A percentile compares a stretch with the other conserved stretches of the same genome.
phyloP scores from a whole-genome alignment of 2,888 invertebrate genomes.

The Parascotia fuliginaria region DNA sequence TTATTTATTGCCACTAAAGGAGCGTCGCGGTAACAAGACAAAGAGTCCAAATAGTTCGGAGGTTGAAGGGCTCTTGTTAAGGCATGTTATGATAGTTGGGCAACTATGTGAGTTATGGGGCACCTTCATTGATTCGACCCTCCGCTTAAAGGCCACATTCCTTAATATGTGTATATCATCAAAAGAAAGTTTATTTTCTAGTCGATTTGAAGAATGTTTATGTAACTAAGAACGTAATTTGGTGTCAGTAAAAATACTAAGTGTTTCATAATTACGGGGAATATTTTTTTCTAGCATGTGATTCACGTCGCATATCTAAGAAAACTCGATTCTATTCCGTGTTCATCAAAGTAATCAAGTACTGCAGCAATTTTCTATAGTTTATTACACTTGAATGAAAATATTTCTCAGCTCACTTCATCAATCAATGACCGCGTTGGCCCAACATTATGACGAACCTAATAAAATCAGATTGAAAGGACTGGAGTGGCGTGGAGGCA shows the following conservation, averaged over 20 bases:
- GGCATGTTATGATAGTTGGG: constrained; percentile 66
- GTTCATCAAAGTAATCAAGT: no score
- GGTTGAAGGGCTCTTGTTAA: constrained; percentile 52
- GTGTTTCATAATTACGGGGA: no score
- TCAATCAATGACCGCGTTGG: constrained; percentile 22
- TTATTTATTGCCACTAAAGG: constrained; percentile 80
- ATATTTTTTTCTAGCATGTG: no score
- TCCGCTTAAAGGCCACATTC: constrained; percentile 33
- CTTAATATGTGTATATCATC: constrained; percentile 40
- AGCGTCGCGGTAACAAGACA: constrained; percentile 61
- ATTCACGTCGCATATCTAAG: no score
- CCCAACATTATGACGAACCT: constrained; percentile 34
- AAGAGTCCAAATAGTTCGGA: constrained; percentile 67
- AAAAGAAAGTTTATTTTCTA: constrained; percentile 39
- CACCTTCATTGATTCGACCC: constrained; percentile 48
- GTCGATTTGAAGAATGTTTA: constrained; percentile 1
- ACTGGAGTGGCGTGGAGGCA: constrained; percentile 45
- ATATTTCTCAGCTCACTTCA: not conserved
- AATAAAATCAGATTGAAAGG: constrained; percentile 64
- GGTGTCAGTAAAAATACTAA: not conserved
- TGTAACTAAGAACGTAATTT: not conserved
- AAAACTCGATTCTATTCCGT: no score
- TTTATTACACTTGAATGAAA: no score
- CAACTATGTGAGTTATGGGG: constrained; percentile 48
- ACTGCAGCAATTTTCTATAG: no score